Percentiles rank a stretch among this genome's conserved stretches.
Evolutionary conservation across 2,888 invertebrate genomes (phyloP).

Genomic region (Acanthosepion pharaonis): DNA sequence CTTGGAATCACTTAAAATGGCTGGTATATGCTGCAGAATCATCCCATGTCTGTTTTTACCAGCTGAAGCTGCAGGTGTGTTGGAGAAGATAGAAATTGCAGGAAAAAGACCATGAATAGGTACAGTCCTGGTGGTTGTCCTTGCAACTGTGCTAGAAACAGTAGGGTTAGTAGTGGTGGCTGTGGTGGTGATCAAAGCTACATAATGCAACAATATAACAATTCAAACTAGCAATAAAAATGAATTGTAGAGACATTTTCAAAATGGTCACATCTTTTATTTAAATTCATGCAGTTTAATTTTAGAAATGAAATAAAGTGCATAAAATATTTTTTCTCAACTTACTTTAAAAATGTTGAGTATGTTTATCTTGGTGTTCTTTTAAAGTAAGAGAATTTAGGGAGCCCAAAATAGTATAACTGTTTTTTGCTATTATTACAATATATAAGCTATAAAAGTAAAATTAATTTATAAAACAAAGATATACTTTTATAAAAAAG

Average conservation of each 20-base stretch:
- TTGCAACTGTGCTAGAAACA: conserved; percentile 20
- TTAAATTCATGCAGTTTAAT: not conserved
- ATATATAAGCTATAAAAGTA: too few relatives aligned
- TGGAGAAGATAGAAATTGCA: not conserved
- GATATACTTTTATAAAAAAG: too few relatives aligned
- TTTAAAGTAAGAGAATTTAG: too few relatives aligned
- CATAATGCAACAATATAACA: not conserved
- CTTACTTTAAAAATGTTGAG: too few relatives aligned
- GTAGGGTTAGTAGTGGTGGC: not conserved
- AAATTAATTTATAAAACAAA: too few relatives aligned
- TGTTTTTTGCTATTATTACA: too few relatives aligned
- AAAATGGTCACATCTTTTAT: not conserved
- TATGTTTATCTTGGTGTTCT: too few relatives aligned
- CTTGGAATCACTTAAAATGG: conserved; percentile 11
- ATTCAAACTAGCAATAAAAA: not conserved
- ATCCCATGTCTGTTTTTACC: not conserved
- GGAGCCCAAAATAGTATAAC: too few relatives aligned
- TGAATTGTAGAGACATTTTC: not conserved
- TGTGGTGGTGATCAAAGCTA: not conserved
- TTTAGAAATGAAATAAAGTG: too few relatives aligned
- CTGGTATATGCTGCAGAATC: not conserved
- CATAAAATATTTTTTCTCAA: too few relatives aligned
- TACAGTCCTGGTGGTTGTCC: not conserved
- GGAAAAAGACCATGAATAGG: not conserved
- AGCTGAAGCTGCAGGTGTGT: not conserved